Evolutionary conservation across 2,113 vertebrate species (phyloP), one percentile per base, ranked within the genome.

Genomic region (Tragelaphus scriptus): DNA sequence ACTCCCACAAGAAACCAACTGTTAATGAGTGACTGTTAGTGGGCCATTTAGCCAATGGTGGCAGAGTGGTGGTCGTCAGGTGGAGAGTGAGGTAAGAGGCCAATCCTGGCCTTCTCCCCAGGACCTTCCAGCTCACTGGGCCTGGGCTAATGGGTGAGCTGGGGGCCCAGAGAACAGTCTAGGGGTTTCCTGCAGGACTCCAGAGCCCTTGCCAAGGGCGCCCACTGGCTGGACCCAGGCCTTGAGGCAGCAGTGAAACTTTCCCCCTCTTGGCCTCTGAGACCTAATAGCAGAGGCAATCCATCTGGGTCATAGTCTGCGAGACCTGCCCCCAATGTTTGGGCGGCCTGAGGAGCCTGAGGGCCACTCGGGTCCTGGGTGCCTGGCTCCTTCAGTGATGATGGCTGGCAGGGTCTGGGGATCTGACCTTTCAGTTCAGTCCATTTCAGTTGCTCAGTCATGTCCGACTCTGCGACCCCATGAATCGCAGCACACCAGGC

Each of bases 381-480:
- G 12, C 71, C 23, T 25, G 23, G 23, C 23, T 44, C 23, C 36
- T 44, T 77, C 71, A 44, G 71, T 44, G 23, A 44, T 44, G 36
- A 77, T 23, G 36, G 36, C 23, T 77, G 36, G 71, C 36, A 77
- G 36, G 71, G 71, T 77, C 71, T 75, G 36, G 21, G 71, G 68
- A 75, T 40, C 68, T 40, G 68, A 40, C 36, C 68, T 40, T 75
- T 40, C 21, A 2, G 61, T 65, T 65, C 61, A 63, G 55, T 56
- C 3, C 55, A 59, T 30, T 65, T 65, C 30, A 65, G 30, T 65
- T 1, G 6, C 61, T 65, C 30, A 65, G 61, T 65, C 1, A 7
- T 65, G 30, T 65, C 61, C 15, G 0, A 65, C 3, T 65, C 61
- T 63, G 30, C 0, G 3, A 65, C 15, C 14, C 61, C 14, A 32